Conservation (phyloP, 2,113 vertebrate species). For the Gymnobelideus leadbeateri region DNA sequence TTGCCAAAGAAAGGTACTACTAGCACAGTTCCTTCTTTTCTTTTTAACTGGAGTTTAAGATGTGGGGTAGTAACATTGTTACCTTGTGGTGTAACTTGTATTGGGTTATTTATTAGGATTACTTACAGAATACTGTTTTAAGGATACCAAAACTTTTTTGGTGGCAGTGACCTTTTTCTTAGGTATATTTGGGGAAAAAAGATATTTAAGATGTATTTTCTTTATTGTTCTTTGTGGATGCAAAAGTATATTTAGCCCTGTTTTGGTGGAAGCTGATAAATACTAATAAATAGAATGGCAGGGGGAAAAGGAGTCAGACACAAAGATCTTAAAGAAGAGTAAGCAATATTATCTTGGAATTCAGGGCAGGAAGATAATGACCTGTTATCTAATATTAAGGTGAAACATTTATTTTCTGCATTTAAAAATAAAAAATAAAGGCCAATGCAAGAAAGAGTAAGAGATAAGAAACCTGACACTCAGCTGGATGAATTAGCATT, state of each 20-base stretch:
- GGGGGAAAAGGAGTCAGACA: background rate
- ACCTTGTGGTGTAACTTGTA: background rate
- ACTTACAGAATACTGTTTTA: background rate
- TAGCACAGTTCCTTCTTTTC: background rate
- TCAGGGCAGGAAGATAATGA: background rate
- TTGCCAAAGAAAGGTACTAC: background rate
- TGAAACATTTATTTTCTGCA: background rate
- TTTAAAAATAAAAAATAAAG: background rate
- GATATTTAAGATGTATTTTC: background rate
- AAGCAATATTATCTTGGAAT: background rate
- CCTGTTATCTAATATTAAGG: background rate
- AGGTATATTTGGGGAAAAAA: background rate
- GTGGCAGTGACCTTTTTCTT: background rate
- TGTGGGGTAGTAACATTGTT: background rate
- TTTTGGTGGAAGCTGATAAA: background rate
- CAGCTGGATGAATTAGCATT: background rate
- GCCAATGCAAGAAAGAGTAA: background rate
- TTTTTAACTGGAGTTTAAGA: background rate
- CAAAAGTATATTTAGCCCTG: background rate
- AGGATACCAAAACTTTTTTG: background rate
- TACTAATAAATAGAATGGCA: background rate
- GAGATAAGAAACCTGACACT: background rate
- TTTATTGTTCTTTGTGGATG: background rate
- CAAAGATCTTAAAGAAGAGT: background rate
- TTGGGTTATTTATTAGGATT: background rate